A percentile compares a stretch with the other conserved stretches of the same genome.
phyloP scores from a whole-genome alignment of 2,113 vertebrate species.

The Myrmecophaga tridactyla region DNA sequence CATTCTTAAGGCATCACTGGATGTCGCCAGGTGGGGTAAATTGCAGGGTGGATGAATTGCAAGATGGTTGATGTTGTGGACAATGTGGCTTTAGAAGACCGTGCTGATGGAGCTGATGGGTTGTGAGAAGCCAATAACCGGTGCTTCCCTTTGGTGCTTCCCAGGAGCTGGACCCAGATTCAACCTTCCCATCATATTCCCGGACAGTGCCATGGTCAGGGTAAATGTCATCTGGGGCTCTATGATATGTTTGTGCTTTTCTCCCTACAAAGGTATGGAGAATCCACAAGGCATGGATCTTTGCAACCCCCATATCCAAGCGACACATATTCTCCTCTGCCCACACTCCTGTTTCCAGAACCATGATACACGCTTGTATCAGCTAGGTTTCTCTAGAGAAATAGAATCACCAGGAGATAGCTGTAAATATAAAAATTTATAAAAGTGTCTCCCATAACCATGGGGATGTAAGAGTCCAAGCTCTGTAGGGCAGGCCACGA shows the following conservation, averaged over 20 bases:
- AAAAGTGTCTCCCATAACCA: too few species aligned
- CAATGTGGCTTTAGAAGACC: neutral
- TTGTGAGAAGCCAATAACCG: neutral
- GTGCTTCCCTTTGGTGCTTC: neutral
- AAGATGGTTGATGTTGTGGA: neutral
- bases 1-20: neutral
- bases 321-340: neutral
- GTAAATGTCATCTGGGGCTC: neutral
- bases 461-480: too few species aligned
- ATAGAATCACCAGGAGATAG: too few species aligned
- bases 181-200: neutral
- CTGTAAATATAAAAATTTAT: too few species aligned
- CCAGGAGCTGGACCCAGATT: neutral
- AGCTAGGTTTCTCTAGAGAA: too few species aligned
- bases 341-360: neutral
- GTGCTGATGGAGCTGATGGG: neutral
- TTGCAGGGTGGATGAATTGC: neutral
- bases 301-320: too few species aligned
- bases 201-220: rapidly evolving
- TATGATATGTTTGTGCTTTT: neutral
- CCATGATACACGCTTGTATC: rapidly evolving
- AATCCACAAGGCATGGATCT: neutral
- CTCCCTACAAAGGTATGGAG: neutral
- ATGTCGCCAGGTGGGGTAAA: neutral
- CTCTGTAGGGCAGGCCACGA: too few species aligned